These are phyloP conservation scores for Columbina picui DNA, from an alignment of 2,113 vertebrate species.

Conservation along the genomic window DNA sequence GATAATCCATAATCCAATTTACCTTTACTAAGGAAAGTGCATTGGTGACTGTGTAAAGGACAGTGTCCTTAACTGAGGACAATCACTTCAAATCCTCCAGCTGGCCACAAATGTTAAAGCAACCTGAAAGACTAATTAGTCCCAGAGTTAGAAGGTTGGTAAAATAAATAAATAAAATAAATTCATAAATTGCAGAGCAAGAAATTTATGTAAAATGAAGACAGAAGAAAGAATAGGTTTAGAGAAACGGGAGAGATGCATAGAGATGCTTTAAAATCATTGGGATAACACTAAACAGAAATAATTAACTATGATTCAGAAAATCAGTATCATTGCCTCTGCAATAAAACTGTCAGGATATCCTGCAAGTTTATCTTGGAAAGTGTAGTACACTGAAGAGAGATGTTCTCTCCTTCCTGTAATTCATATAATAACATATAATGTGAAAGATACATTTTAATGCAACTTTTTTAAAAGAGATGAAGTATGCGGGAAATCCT, in stretches of 20 bases:
- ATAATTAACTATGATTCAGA: not conserved
- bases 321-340: not conserved
- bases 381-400: not conserved
- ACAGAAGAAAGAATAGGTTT: not conserved
- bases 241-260: not conserved
- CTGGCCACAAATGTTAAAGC: not conserved
- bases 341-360: not conserved
- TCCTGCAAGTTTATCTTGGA: not conserved
- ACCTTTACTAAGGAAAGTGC: not conserved
- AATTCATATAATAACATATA: not conserved
- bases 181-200: not conserved
- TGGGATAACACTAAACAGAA: not conserved
- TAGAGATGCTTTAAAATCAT: not conserved
- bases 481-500: not conserved
- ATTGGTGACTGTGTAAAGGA: not conserved
- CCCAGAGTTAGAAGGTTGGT: not conserved
- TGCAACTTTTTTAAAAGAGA: not conserved
- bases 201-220: not conserved
- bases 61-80: not conserved
- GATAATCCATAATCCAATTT: conserved; percentile 4
- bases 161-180: not conserved
- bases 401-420: not conserved
- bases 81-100: not conserved
- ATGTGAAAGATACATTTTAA: not conserved
- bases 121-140: not conserved